Percentiles rank a stretch among this genome's conserved stretches.
These are phyloP conservation scores for Haliclona indistincta DNA, from an alignment of 37 sponge, comb jelly and placozoan species.

Conservation along the genomic window DNA sequence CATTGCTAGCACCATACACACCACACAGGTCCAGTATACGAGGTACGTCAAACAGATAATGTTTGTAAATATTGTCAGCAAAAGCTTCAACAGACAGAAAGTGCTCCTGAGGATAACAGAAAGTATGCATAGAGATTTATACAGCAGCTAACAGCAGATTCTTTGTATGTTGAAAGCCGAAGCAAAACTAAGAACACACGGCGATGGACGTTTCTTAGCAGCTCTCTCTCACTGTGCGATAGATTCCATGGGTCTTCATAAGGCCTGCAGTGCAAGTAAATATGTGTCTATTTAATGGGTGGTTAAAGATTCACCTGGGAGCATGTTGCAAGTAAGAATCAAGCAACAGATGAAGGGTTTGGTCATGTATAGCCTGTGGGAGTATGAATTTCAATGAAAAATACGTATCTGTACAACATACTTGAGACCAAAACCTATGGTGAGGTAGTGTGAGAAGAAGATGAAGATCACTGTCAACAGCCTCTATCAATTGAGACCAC, in stretches of 20 bases:
- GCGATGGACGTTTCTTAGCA: slow-evolving; percentile 39
- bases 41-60: slow-evolving; percentile 79
- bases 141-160: slow-evolving; percentile 38
- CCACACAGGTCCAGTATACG: slow-evolving; percentile 80
- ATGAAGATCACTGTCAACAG: slow-evolving; percentile 66
- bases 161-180: slow-evolving; percentile 79
- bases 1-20: slow-evolving; percentile 71
- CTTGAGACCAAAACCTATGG: slow-evolving; percentile 82
- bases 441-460: slow-evolving; percentile 59
- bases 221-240: slow-evolving; percentile 10
- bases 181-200: slow-evolving; percentile 75
- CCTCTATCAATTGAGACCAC: slow-evolving; percentile 56
- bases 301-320: slow-evolving; percentile 53
- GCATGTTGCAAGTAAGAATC: slow-evolving; percentile 20
- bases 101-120: slow-evolving; percentile 23
- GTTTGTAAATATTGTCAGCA: slow-evolving; percentile 69
- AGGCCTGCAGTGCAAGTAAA: slow-evolving; percentile 4
- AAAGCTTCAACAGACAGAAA: slow-evolving; percentile 42
- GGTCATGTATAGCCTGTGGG: slow-evolving; percentile 69
- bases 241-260: slow-evolving; percentile 6
- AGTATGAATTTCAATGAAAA: background rate
- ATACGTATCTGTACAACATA: slow-evolving; percentile 16
- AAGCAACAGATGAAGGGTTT: slow-evolving; percentile 20
- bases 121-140: background rate
- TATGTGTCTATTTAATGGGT: background rate